Evolutionary conservation across 1,140 invertebrate genomes (phyloP), one percentile per base, ranked within the genome.

Genomic region (Drosophila murphyi): DNA sequence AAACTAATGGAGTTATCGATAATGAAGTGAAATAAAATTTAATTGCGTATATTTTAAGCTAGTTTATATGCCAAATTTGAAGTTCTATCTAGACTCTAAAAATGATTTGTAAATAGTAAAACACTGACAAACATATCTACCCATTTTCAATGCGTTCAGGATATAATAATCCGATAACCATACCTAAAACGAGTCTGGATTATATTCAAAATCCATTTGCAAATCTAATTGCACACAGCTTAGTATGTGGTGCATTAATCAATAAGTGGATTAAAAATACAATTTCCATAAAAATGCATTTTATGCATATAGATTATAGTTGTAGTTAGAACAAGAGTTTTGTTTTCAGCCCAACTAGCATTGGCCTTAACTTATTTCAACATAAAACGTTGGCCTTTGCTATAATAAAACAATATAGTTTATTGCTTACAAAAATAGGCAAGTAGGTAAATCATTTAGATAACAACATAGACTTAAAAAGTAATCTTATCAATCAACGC

Each of bases 401-500:
- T 20, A 20, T 20, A 20, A 20, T 20, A 1, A 20, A 20, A 20
- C 1, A 20, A 20, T 20, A 2, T 20, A 1, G 10, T 43, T 1
- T n/a, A 34, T n/a, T 20, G 20, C 20, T 20, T 20, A 20, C 20
- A 20, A 20, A 20, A 20, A 20, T 20, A 20, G 20, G 20, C 20
- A 43, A 43, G 39, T 4, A 43, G 39, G 3, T n/a, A 29, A 48
- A 20, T 12, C 6, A 48, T 48, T 20, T 20, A 48, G 20, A 48
- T 48, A 28, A 3, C 20, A 6, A 48, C 20, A 48, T 12, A 48
- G 6, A 2, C 6, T 43, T n/a, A 12, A 32, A 20, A 3, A 20
- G n/a, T 39, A 41, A 48, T 64, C 39, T 47, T 51, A 85, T 80
- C 76, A 70, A 83, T 83, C 80, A 69, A 59, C 80, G 62, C 47